A percentile compares a stretch with the other conserved stretches of the same genome.
These are phyloP conservation scores for Drosophila tropicalis DNA, from an alignment of 1,140 invertebrate species.

Conservation along the genomic window DNA sequence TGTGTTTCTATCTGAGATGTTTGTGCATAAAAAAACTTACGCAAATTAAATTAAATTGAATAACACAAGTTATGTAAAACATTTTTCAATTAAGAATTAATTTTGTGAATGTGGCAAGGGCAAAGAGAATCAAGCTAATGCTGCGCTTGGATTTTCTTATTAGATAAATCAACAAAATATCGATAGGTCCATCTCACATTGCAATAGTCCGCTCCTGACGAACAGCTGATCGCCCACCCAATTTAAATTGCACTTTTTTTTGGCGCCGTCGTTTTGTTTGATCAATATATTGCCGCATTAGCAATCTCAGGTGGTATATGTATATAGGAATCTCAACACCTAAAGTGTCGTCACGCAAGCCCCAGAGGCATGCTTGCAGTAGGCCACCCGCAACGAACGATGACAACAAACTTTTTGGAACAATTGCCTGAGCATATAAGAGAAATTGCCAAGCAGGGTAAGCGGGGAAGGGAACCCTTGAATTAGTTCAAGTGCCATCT, in stretches of 20 bases:
- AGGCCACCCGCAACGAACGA: constrained; percentile 21
- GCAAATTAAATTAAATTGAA: constrained; percentile 52
- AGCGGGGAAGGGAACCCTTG: not conserved
- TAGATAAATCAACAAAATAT: not conserved
- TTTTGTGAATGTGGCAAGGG: not conserved
- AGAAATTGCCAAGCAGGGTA: constrained; percentile 55
- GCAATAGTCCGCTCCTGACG: not conserved
- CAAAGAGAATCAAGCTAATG: too few relatives aligned
- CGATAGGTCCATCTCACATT: not conserved
- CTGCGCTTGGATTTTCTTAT: too few relatives aligned
- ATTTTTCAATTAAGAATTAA: constrained; percentile 20
- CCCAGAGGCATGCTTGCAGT: constrained; percentile 38
- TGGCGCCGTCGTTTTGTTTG: constrained; percentile 38
- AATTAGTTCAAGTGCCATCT: constrained; percentile 31
- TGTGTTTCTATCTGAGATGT: constrained; percentile 32
- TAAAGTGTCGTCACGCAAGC: constrained; percentile 52
- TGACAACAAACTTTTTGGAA: constrained; percentile 68
- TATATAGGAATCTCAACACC: constrained; percentile 43
- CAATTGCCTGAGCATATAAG: constrained; percentile 57
- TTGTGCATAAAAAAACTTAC: constrained; percentile 44
- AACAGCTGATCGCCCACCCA: constrained; percentile 33
- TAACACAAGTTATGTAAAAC: constrained; percentile 49
- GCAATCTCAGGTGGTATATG: constrained; percentile 57
- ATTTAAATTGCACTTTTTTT: constrained; percentile 14
- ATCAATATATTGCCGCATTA: constrained; percentile 54